Evolutionary conservation across 2,113 vertebrate genomes (phyloP).

Genomic region (Triplophysa dalaica): DNA sequence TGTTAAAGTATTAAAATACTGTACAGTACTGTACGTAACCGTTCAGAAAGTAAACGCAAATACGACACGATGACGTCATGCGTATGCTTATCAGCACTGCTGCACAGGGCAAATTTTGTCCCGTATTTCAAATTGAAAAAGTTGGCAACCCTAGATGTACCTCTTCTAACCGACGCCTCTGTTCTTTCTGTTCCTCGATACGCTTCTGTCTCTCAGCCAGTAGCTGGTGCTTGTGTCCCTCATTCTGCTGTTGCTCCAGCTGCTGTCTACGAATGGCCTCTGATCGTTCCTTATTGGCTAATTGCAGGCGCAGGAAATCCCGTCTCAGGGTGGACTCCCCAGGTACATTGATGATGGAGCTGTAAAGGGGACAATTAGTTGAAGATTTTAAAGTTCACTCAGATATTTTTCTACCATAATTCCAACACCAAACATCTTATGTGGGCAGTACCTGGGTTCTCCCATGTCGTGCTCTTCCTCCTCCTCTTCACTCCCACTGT

Average conservation of each 20-base stretch:
- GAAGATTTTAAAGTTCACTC: background rate
- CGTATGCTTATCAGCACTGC: too few relatives aligned
- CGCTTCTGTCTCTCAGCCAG: constrained; percentile 95
- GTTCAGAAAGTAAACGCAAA: too few relatives aligned
- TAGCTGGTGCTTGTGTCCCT: constrained; percentile 92
- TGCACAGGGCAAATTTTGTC: too few relatives aligned
- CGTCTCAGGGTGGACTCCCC: constrained; percentile 92
- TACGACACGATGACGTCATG: too few relatives aligned
- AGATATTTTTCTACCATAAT: background rate
- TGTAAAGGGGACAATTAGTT: constrained; percentile 49
- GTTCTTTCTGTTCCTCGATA: constrained; percentile 97
- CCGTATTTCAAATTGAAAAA: too few relatives aligned
- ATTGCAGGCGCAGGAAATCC: constrained; percentile 92
- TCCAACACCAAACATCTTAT: background rate
- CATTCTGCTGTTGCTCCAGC: constrained; percentile 95
- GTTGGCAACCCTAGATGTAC: constrained; percentile 63
- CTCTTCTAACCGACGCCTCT: constrained; percentile 90
- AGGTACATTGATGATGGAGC: constrained; percentile 91
- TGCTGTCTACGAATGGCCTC: constrained; percentile 90
- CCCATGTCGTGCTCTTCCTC: constrained; percentile 91
- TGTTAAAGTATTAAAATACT: too few relatives aligned
- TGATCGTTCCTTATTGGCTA: constrained; percentile 93
- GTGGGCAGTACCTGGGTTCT: constrained; percentile 83
- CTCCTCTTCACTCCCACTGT: constrained; percentile 97
- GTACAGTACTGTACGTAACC: too few relatives aligned